Base-by-base conservation (phyloP, 2,113 vertebrate genomes). In the Prolemur simus region DNA sequence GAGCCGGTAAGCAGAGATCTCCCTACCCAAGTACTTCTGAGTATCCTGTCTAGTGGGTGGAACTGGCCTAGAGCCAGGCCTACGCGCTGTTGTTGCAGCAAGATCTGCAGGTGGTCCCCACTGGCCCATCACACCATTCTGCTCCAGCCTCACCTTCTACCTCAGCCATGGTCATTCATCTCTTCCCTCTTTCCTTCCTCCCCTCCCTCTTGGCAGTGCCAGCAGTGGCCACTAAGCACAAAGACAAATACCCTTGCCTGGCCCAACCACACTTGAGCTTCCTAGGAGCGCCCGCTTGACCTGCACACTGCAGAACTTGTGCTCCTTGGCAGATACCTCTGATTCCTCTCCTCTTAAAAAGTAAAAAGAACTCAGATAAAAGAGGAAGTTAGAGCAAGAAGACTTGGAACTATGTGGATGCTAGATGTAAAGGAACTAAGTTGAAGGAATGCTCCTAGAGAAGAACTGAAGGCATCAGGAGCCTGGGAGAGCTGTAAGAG, bases 171-270 rank as follows among this genome's bases (percentile, higher is more conserved):
- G 34, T n/a, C 12, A 56, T 52, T 86, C 63, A 74, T 66, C n/a
- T 94, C 52, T 91, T 74, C 45, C 87, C 14, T 69, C 25, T 84
- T 7, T 47, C 21, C 66, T 29, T 17, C 87, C 21, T 17, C 8
- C 47, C 8, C 32, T 47, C 6, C 25, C 37, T 90, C 8, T 69
- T 83, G 74, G 49, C 45, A 90, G 81, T 78, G 81, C 89, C 82
- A 96, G 71, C 85, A 63, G 20, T 71, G 90, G 39, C 63, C 94
- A 64, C 91, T 78, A 39, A 83, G n/a, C 80, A 74, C 9, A 74
- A 80, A 12, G 60, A 13, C 9, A 83, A 89, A 20, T 84, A 66
- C 47, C 66, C 27, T 89, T 39, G 45, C 58, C 63, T 86, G 74
- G n/a, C 73, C 94, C 42, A 11, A 13, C n/a, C 8, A 4, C 32